Evolutionary conservation across 1,140 invertebrate genomes (phyloP), one percentile per base, ranked within the genome.

Genomic region (Drosophila kurseongensis): DNA sequence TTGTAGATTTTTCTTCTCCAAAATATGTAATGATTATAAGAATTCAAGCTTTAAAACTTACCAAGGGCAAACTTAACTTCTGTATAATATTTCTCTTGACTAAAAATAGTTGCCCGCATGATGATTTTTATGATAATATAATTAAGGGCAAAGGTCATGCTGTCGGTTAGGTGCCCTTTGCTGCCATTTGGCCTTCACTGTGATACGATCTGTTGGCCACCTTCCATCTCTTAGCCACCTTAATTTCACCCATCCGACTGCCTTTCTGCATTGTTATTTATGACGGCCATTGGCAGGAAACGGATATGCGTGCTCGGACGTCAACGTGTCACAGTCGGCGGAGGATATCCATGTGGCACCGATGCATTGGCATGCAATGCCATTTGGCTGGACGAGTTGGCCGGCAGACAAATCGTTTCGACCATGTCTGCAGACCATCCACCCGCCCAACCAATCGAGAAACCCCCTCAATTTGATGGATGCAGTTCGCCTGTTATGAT

Each of bases 301-400:
- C 58, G 83, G 75, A 76, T 79, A 78, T 79, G 78, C 75, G 75
- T 82, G 75, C 83, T 50, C 59, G 67, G 61, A 68, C 83, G 75
- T 72, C 63, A 52, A 45, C 75, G 59, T 81, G 79, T 88, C 83
- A 75, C 71, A 45, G 48, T 40, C 60, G 57, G 69, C 23, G 13
- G 38, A 35, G 41, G 55, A 59, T 45, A 23, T 62, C 42, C 41
- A 8, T 40, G 56, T 65, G 48, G 54, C 63, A 55, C 63, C 45
- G 36, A 40, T 63, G 76, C 74, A 61, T n/a, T 67, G 66, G 50
- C 38, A 69, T 76, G 66, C 77, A 47, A 47, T 60, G 47, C n/a
- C 61, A 44, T 45, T 60, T 52, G 65, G 59, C 72, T 58, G 50
- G 51, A 42, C 75, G 62, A 75, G 59, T 75, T 75, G 74, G 60